These are phyloP conservation scores for Akabosia matsudoensis DNA, from an alignment of 1,140 invertebrate species.

Conservation along the genomic window DNA sequence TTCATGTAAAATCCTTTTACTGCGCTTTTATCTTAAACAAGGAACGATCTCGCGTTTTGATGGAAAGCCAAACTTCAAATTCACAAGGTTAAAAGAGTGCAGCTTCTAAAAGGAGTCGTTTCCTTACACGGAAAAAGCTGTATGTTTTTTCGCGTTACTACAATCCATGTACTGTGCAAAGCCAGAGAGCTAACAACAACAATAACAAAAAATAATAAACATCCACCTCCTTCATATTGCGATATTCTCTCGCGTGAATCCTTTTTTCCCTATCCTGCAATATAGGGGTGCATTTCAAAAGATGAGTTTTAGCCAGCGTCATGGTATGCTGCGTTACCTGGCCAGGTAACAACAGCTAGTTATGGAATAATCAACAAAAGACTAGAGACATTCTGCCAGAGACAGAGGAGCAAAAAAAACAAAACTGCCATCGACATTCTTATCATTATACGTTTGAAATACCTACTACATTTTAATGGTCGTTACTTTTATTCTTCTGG, in stretches of 20 bases:
- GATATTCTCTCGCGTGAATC: neutral
- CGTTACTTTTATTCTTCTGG: neutral
- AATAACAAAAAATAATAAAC: constrained; percentile 4
- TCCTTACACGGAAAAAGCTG: neutral
- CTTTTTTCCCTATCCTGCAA: constrained; percentile 7
- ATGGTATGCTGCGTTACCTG: no score
- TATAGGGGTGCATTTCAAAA: neutral
- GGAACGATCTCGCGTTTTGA: neutral
- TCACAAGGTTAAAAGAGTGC: neutral
- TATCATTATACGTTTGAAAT: neutral
- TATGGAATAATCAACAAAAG: neutral
- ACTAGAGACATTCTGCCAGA: neutral
- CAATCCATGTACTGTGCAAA: neutral
- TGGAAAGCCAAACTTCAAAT: neutral
- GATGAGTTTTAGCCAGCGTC: neutral
- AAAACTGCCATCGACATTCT: neutral
- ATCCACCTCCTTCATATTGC: neutral
- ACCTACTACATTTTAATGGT: neutral
- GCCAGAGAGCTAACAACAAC: constrained; percentile 4
- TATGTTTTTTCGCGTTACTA: neutral
- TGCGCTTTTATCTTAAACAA: neutral
- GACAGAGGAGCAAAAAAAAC: constrained; percentile 2
- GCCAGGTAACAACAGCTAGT: neutral
- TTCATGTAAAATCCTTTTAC: neutral
- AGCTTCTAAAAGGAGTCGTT: neutral